Evolutionary conservation across 2,113 vertebrate species (phyloP), one percentile per base, ranked within the genome.

Genomic region (Gambusia holbrooki): DNA sequence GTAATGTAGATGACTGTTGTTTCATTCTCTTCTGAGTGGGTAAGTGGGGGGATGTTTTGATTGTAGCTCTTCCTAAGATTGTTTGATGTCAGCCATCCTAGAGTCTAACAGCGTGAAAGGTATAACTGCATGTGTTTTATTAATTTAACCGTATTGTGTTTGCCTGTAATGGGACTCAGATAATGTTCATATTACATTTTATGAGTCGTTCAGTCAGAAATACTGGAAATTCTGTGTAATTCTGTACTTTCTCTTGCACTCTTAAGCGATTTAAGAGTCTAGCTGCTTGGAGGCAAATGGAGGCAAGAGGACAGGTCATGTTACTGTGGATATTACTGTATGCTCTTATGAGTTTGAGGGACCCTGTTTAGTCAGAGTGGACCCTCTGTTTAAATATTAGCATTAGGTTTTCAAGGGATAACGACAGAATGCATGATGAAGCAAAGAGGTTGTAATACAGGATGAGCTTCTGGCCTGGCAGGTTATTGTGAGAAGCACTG

Each of bases 1-100:
- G 84, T 84, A 68, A 86, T 85, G 76, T 28, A 66, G 33, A 32
- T 85, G 84, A 84, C 88, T 76, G 75, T 88, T 76, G 60, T 66
- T 83, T 42, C 48, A n/a, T 28, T 78, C 71, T 83, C 66, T 27
- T 68, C 63, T 32, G 60, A 76, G 62, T 67, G 35, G 35, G 63
- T 74, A 54, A 37, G 62, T 69, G 51, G 27, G 72, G 58, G 66
- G 71, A 65, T 69, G 22, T 66, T 62, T 42, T 62, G 67, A 81
- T 72, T 62, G 48, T 60, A 35, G 25, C 51, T 60, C 32, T 35
- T 61, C 22, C 32, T n/a, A 37, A 71, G 32, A 61, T 61, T 35
- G 51, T n/a, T 37, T 60, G 25, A 69, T 69, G 45, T 58, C 22
- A 58, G 19, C 45, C 22, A n/a, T 58, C 25, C 22, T 11, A 25